Evolutionary conservation across 2,888 invertebrate species (phyloP).

Genomic region (Diarsia rubi): DNA sequence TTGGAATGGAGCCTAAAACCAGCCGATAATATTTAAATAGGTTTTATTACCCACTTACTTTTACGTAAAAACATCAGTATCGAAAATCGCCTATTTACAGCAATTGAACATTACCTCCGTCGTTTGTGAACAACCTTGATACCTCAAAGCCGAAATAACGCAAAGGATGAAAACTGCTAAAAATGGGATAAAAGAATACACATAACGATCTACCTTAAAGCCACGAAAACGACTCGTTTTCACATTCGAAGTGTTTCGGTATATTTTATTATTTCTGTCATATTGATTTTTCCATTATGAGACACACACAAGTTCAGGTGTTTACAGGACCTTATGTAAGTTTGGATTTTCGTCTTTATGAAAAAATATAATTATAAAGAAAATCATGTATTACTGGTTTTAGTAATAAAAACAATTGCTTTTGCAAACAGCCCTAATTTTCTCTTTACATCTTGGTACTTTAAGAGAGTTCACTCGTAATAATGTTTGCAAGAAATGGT

Average conservation of each 20-base stretch:
- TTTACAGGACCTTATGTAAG: neutral
- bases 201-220: slow-evolving; percentile 10
- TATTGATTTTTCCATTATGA: slow-evolving; percentile 11
- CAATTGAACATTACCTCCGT: slow-evolving; percentile 15
- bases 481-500: neutral
- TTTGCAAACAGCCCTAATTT: neutral
- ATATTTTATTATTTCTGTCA: slow-evolving; percentile 20
- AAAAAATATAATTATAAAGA: neutral
- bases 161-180: slow-evolving; percentile 7
- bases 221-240: neutral
- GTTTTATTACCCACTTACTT: slow-evolving; percentile 2
- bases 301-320: neutral
- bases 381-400: neutral
- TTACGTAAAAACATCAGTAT: neutral
- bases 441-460: neutral
- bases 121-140: slow-evolving; percentile 11
- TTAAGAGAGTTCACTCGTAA: neutral
- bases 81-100: slow-evolving; percentile 6
- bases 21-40: neutral
- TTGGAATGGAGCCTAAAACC: neutral
- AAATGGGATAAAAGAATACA: slow-evolving; percentile 8
- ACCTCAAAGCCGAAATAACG: slow-evolving; percentile 17
- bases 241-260: neutral
- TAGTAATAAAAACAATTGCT: slow-evolving; percentile 3
- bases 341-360: neutral